Evolutionary conservation across 2,797 vertebrate species (phyloP), one percentile per base, ranked within the genome.

Genomic region (Platyrinchus mystaceus): DNA sequence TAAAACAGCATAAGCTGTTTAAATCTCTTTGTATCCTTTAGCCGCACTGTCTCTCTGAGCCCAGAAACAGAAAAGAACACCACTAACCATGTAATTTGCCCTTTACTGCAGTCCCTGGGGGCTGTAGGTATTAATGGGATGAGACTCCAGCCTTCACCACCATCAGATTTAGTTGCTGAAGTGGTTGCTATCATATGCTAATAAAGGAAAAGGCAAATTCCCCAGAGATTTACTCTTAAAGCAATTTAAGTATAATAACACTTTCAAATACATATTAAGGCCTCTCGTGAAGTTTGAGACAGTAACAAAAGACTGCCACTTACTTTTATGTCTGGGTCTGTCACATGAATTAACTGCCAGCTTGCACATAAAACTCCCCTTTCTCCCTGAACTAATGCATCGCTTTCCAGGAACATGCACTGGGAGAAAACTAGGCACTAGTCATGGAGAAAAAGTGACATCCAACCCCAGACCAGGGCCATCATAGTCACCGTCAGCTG

Each of bases 21-120:
- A 86, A 80, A 86, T 37, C 19, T 77, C 68, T 90, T 59, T 74
- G 62, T 49, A 22, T 74, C 79, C 75, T 88, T 84, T 58, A 75
- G 69, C 30, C 21, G 8, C 27, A 24, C 1, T 56, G 49, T 90
- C 58, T 71, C 24, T 67, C 28, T 0, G 0, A 39, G 58, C 34
- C 24, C 37, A 83, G 58, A 30, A 69, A 44, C 14, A 83, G 36
- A 74, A 80, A 84, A 67, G 24, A 66, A 13, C 47, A 27, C 9
- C 22, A 27, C 18, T 26, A 36, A 56, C 24, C 27, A 6, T 50
- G 8, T 46, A 22, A 58, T 37, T 27, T n/a, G 23, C 28, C 44
- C 73, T 85, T 76, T 39, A 21, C 39, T 32, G 34, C 39, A n/a
- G 37, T 34, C 49, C 46, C 41, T 55, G 66, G 43, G 47, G 41